Base-by-base conservation (phyloP, 2,113 vertebrate species). In the Archocentrus centrarchus region DNA sequence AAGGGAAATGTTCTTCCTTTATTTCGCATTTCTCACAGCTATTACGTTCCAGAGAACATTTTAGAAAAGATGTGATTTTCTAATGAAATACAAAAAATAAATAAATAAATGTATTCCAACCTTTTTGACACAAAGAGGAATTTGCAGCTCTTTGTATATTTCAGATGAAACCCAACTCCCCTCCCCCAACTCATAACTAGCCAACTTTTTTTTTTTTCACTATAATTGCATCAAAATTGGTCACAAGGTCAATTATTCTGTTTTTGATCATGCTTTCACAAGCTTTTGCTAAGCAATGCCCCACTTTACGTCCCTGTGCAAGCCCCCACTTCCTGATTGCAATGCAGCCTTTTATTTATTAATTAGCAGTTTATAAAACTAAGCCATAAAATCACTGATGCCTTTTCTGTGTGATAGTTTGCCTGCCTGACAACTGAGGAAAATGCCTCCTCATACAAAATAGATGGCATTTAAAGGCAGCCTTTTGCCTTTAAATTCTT, bases 401-500 rank as follows among this genome's bases (percentile, higher is more conserved):
- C 7, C 39, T 63, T 63, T 62, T 35, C 7, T 13, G 1, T 1
- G 2, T 9, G 5, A 5, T 50, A 20, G 24, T 32, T 53, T 30
- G 24, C 10, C 0, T 73, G 15, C 24, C 5, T 53, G 24, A 13
- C 24, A 53, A 32, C 15, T 73, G 6, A 73, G 66, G 30, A 44
- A 66, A 66, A 47, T 2, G 44, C 32, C 44, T 53, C 17, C 44
- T 53, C 24, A 20, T 7, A 50, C 9, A 50, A 50, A 32, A 53
- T 53, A 32, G 66, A 5, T 53, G 27, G 7, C 18, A 66, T 35
- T 50, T 58, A 47, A 15, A 17, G 27, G 3, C 10, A 63, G 59
- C 14, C 8, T 77, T 18, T n/a, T 55, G 76, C 13, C 68, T 79
- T 82, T 61, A 73, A 39, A 62, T 61, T 82, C 14, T 32, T 62